These are phyloP conservation scores for Pogonognathellus flavescens DNA, from an alignment of 1,140 invertebrate species.

Conservation along the genomic window DNA sequence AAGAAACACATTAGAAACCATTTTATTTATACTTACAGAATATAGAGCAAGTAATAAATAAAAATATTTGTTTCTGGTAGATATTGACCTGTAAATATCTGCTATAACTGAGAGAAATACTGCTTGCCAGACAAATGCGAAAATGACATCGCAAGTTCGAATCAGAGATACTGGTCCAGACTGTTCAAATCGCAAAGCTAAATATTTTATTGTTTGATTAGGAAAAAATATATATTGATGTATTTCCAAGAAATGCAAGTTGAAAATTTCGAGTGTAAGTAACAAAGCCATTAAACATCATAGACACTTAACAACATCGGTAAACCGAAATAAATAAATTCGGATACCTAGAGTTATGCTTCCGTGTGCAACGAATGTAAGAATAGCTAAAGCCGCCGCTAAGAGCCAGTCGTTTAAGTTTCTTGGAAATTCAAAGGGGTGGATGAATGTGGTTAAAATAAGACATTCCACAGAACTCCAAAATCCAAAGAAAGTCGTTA, in stretches of 20 bases:
- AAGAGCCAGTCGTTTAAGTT: background rate
- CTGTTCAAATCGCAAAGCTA: slow-evolving; percentile 57
- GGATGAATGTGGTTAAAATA: background rate
- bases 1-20: too few species aligned
- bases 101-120: slow-evolving; percentile 47
- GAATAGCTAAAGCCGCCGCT: slow-evolving; percentile 7
- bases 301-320: too few species aligned
- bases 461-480: slow-evolving; percentile 44
- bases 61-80: background rate
- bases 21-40: too few species aligned
- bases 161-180: slow-evolving; percentile 43
- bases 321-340: too few species aligned
- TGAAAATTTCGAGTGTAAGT: too few species aligned
- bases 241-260: too few species aligned
- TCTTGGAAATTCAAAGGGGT: slow-evolving; percentile 21
- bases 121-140: slow-evolving; percentile 59
- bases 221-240: too few species aligned
- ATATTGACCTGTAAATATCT: slow-evolving; percentile 46
- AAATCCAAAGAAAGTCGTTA: slow-evolving; percentile 28
- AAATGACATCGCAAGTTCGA: slow-evolving; percentile 58
- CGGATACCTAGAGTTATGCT: background rate
- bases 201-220: slow-evolving; percentile 17
- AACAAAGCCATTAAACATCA: too few species aligned
- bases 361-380: slow-evolving; percentile 24
- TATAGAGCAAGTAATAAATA: background rate